Evolutionary conservation across 2,797 vertebrate species (phyloP).

Genomic region (Thaleichthys pacificus): DNA sequence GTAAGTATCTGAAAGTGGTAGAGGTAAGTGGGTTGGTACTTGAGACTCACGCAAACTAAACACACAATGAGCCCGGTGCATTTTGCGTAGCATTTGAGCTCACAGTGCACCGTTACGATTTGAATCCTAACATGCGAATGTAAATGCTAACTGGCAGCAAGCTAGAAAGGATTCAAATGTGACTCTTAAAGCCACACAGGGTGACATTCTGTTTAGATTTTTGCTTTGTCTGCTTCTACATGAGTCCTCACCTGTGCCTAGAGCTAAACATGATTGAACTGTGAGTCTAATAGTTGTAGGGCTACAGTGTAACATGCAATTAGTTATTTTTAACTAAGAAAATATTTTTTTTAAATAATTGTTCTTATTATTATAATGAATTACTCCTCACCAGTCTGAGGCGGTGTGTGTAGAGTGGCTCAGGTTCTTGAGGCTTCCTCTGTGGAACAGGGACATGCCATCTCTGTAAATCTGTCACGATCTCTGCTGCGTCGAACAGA

Average conservation of each 20-base stretch:
- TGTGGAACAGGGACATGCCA: constrained; percentile 58
- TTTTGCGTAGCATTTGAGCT: too few relatives aligned
- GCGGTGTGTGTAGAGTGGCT: constrained; percentile 49
- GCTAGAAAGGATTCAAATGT: background rate
- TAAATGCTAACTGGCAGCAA: background rate
- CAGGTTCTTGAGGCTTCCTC: constrained; percentile 50
- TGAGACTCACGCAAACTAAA: too few relatives aligned
- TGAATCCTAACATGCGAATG: background rate
- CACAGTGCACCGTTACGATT: background rate
- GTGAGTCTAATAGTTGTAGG: too few relatives aligned
- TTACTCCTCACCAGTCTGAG: constrained; percentile 60
- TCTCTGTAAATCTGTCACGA: constrained; percentile 63
- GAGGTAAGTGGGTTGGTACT: background rate
- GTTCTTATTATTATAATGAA: too few relatives aligned
- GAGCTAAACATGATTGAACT: too few relatives aligned
- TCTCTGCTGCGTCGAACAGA: constrained; percentile 60
- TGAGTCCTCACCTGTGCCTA: too few relatives aligned
- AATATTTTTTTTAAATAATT: too few relatives aligned
- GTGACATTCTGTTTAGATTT: too few relatives aligned
- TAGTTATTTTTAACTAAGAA: too few relatives aligned
- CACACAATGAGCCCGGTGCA: background rate
- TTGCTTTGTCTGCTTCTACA: too few relatives aligned
- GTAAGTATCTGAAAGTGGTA: constrained; percentile 36
- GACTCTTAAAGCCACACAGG: too few relatives aligned
- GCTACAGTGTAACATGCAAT: background rate